Evolutionary conservation across 2,113 vertebrate species (phyloP).

Genomic region (Tringa solitaria): DNA sequence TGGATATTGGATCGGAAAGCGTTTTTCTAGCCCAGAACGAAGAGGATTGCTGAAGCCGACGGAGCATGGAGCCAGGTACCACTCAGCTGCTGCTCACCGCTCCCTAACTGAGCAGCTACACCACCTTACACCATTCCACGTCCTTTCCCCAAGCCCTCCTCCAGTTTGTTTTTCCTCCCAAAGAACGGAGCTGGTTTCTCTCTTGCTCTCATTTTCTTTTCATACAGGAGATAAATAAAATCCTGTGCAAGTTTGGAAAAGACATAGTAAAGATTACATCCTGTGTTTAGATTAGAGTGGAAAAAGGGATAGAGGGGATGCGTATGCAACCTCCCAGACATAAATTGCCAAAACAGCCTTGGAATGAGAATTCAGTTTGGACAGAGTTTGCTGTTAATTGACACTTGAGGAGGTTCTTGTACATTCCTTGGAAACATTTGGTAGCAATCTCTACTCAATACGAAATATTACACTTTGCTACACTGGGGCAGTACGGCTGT

Average conservation of each 20-base stretch:
- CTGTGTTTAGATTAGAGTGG: background rate
- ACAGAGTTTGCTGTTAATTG: background rate
- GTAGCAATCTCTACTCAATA: background rate
- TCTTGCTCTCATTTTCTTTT: background rate
- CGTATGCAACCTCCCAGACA: background rate
- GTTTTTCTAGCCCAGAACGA: background rate
- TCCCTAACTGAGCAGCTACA: background rate
- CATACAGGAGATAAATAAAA: background rate
- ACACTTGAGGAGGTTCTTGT: background rate
- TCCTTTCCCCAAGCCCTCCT: background rate
- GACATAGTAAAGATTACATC: background rate
- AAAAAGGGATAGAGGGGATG: background rate
- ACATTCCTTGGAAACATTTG: background rate
- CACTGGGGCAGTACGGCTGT: fast-evolving
- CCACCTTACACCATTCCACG: background rate
- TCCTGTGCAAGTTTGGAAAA: background rate
- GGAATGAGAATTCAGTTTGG: background rate
- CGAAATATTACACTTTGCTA: background rate
- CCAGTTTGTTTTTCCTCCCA: background rate
- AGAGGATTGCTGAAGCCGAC: background rate
- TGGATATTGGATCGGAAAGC: background rate
- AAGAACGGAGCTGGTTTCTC: background rate
- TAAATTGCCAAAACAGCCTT: background rate
- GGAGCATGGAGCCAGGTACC: background rate
- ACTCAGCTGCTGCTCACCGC: background rate